A percentile compares a stretch with the other conserved stretches of the same genome.
Conservation (phyloP, 2,888 invertebrate species). For the Uloborus plumipes region DNA sequence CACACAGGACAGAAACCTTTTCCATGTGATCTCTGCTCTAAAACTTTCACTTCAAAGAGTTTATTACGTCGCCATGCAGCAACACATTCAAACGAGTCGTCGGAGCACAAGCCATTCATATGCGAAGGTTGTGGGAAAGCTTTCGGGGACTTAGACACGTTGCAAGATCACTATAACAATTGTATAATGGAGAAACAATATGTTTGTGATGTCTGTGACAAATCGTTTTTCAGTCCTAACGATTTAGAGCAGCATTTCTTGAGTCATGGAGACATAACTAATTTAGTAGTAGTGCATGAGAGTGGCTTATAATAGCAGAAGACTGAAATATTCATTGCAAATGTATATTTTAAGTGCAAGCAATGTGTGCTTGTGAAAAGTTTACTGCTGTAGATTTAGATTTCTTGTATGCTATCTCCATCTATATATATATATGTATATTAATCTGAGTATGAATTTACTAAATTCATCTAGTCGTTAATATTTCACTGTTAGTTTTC, state of each 20-base stretch:
- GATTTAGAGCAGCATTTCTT: constrained; percentile 49
- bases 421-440: too few relatives aligned
- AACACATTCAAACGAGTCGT: constrained; percentile 7
- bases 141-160: constrained; percentile 19
- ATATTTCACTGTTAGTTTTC: too few relatives aligned
- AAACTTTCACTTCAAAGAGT: constrained; percentile 39
- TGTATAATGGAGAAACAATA: constrained; percentile 46
- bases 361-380: too few relatives aligned
- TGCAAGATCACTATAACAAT: constrained; percentile 38
- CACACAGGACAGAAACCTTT: constrained; percentile 46
- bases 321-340: too few relatives aligned
- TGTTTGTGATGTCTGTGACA: constrained; percentile 42
- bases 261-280: constrained; percentile 32
- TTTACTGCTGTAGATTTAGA: too few relatives aligned
- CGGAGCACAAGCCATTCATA: constrained; percentile 7
- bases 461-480: too few relatives aligned
- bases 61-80: constrained; percentile 35
- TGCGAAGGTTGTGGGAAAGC: constrained; percentile 40
- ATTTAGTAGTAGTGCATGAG: constrained; percentile 11
- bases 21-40: constrained; percentile 27
- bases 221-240: constrained; percentile 47
- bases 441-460: too few relatives aligned
- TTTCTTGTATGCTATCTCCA: too few relatives aligned
- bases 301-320: constrained; percentile 11
- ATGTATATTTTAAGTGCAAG: too few relatives aligned